Percentiles rank a stretch among this genome's conserved stretches.
phyloP scores from a whole-genome alignment of 2,888 invertebrate genomes.

The Iselma pallidipennis region DNA sequence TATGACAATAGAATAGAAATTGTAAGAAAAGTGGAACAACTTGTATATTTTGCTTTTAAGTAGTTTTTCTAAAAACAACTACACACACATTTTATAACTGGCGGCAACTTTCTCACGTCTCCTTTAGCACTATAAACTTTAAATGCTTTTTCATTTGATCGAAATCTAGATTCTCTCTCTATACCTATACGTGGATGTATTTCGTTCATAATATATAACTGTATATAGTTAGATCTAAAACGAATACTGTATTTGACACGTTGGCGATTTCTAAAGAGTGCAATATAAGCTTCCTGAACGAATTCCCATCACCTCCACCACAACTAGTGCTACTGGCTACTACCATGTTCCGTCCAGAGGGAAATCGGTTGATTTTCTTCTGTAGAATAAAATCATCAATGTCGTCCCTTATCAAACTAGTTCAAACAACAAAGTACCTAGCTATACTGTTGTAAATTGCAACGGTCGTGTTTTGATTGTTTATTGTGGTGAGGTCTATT shows the following conservation, averaged over 20 bases:
- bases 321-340: too few relatives aligned
- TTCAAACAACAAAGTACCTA: too few relatives aligned
- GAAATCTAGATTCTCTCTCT: constrained; percentile 5
- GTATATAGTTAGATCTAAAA: background rate
- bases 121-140: constrained; percentile 39
- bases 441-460: too few relatives aligned
- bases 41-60: background rate
- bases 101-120: constrained; percentile 35
- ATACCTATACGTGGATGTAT: constrained; percentile 30
- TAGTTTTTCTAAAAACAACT: background rate
- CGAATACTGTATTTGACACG: constrained; percentile 32
- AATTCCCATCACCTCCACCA: background rate
- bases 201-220: background rate
- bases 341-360: too few relatives aligned
- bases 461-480: too few relatives aligned
- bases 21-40: background rate
- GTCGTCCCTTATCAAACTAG: too few relatives aligned
- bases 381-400: too few relatives aligned
- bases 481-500: background rate
- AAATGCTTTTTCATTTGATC: constrained; percentile 40
- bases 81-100: constrained; percentile 35
- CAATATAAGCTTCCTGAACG: background rate
- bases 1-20: background rate
- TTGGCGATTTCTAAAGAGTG: constrained; percentile 21
- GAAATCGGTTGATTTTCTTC: too few relatives aligned